These are phyloP conservation scores for Scaptomyza polygonia DNA, from an alignment of 2,888 invertebrate species.

Conservation along the genomic window DNA sequence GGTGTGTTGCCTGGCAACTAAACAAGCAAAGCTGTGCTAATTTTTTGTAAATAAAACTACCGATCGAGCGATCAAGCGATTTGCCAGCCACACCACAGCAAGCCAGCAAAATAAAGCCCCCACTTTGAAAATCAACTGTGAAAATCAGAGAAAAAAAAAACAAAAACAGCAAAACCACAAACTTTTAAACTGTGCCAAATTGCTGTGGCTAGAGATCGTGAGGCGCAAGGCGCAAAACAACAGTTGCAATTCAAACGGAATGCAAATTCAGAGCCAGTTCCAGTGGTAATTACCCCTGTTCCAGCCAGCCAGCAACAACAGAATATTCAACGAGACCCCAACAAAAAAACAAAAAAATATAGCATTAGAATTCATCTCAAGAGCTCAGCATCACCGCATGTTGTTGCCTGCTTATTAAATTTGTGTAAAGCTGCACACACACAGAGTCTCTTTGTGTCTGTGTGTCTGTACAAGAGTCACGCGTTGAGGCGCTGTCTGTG, in stretches of 20 bases:
- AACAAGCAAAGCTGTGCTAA: constrained; percentile 80
- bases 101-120: background rate
- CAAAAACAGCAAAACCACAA: constrained; percentile 12
- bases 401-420: constrained; percentile 67
- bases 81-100: constrained; percentile 35
- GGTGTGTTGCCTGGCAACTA: constrained; percentile 36
- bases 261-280: constrained; percentile 78
- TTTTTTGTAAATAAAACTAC: constrained; percentile 82
- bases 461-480: constrained; percentile 51
- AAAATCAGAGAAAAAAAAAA: constrained; percentile 52
- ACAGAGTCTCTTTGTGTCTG: constrained; percentile 53
- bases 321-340: constrained; percentile 39
- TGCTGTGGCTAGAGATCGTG: constrained; percentile 65
- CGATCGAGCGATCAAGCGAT: constrained; percentile 56
- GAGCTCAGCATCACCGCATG: constrained; percentile 35
- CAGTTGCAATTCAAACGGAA: constrained; percentile 82
- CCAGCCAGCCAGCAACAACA: constrained; percentile 24
- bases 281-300: constrained; percentile 74
- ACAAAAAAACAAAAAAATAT: constrained; percentile 9
- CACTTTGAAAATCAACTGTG: constrained; percentile 75
- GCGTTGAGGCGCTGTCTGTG: constrained; percentile 50
- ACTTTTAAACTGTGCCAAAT: constrained; percentile 70
- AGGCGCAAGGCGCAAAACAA: constrained; percentile 78
- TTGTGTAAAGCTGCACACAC: constrained; percentile 50
- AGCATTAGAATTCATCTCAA: constrained; percentile 49